Evolutionary conservation across 2,113 vertebrate species (phyloP).

Genomic region (Physeter macrocephalus): DNA sequence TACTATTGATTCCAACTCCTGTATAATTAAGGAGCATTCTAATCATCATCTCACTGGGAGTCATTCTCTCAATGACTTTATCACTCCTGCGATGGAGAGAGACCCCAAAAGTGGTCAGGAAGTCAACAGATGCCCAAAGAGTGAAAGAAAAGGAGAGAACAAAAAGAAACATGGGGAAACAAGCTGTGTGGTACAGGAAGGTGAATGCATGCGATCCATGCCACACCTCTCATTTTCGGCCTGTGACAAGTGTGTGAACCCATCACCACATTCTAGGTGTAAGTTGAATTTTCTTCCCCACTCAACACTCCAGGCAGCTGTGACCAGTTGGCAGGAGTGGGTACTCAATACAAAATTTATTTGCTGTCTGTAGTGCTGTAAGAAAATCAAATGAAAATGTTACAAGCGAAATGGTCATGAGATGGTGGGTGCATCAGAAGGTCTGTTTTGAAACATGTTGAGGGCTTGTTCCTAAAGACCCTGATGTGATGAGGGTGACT

Average conservation of each 20-base stretch:
- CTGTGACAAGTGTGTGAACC: background rate
- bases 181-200: background rate
- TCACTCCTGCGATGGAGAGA: background rate
- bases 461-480: background rate
- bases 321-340: background rate
- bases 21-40: background rate
- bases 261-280: background rate
- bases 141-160: background rate
- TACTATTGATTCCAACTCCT: background rate
- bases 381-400: background rate
- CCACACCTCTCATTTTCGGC: background rate
- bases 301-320: background rate
- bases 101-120: background rate
- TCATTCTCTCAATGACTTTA: background rate
- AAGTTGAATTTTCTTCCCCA: background rate
- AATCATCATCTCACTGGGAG: background rate
- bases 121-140: background rate
- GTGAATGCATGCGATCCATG: background rate
- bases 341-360: background rate
- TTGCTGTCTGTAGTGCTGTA: background rate
- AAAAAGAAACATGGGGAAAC: background rate
- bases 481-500: background rate
- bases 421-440: background rate
- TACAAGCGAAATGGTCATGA: background rate
- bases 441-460: background rate